A percentile compares a stretch with the other conserved stretches of the same genome.
phyloP scores from a whole-genome alignment of 2,113 vertebrate genomes.

The Osmerus eperlanus region DNA sequence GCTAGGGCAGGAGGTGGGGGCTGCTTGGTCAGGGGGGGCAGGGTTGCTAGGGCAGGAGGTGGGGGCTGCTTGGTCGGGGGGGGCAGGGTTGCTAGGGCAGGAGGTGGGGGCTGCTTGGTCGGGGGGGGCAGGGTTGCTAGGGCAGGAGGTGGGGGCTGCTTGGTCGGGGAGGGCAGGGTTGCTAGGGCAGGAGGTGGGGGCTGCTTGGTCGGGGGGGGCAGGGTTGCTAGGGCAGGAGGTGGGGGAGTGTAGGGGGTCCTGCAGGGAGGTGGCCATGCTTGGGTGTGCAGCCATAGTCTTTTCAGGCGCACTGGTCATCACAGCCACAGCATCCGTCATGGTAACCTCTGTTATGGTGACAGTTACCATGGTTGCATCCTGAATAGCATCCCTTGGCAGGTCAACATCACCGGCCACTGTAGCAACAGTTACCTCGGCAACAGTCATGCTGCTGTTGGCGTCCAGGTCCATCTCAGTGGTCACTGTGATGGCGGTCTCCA shows the following conservation, averaged over 20 bases:
- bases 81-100: too few relatives aligned
- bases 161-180: not conserved
- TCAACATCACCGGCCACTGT: not conserved
- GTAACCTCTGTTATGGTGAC: not conserved
- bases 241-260: not conserved
- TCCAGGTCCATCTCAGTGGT: not conserved
- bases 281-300: not conserved
- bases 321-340: not conserved
- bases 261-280: slow-evolving; percentile 11
- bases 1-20: not conserved
- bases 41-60: too few relatives aligned
- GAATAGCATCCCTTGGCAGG: not conserved
- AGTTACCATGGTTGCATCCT: not conserved
- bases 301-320: not conserved
- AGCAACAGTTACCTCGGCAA: slow-evolving; percentile 8
- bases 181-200: too few relatives aligned
- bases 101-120: not conserved
- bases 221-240: too few relatives aligned
- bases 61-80: not conserved
- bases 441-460: not conserved
- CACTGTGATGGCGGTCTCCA: slow-evolving; percentile 41
- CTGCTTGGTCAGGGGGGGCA: not conserved
- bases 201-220: not conserved
- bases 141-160: not conserved
- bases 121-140: not conserved